Percentiles rank a stretch among this genome's conserved stretches.
phyloP scores from a whole-genome alignment of 2,797 vertebrate genomes.

The Urosaurus nigricauda region DNA sequence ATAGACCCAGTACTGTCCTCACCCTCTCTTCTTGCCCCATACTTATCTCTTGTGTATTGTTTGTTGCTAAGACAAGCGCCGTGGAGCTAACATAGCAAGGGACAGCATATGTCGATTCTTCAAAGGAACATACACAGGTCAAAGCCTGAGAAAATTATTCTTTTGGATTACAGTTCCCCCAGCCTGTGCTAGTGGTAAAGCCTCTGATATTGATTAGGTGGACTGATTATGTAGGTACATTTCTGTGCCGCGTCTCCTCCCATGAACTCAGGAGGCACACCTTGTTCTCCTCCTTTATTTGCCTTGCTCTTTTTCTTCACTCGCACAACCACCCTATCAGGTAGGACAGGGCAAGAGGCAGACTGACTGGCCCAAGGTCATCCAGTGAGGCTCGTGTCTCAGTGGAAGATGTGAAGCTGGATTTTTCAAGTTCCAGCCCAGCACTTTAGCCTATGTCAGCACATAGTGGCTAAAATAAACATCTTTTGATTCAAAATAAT shows the following conservation, averaged over 20 bases:
- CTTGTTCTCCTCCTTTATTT: too few relatives aligned
- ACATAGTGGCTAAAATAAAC: not conserved
- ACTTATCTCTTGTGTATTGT: not conserved
- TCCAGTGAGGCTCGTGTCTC: not conserved
- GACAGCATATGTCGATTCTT: not conserved
- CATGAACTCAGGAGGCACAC: not conserved
- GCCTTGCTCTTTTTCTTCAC: too few relatives aligned
- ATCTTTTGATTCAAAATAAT: not conserved
- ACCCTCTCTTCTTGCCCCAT: not conserved
- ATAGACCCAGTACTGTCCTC: not conserved
- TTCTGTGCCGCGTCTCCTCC: not conserved
- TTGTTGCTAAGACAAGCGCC: not conserved
- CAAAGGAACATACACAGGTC: not conserved
- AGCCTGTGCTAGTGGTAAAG: not conserved
- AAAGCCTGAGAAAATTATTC: not conserved
- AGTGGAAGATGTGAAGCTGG: not conserved
- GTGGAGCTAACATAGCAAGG: not conserved
- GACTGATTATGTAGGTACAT: not conserved
- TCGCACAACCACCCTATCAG: not conserved
- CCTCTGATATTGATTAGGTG: not conserved
- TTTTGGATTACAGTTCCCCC: not conserved
- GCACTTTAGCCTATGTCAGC: not conserved
- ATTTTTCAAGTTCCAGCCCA: not conserved
- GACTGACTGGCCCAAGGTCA: not conserved
- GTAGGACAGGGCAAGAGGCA: not conserved